Base-by-base conservation (phyloP, 2,113 vertebrate genomes). In the Drymodes brunneopygia region DNA sequence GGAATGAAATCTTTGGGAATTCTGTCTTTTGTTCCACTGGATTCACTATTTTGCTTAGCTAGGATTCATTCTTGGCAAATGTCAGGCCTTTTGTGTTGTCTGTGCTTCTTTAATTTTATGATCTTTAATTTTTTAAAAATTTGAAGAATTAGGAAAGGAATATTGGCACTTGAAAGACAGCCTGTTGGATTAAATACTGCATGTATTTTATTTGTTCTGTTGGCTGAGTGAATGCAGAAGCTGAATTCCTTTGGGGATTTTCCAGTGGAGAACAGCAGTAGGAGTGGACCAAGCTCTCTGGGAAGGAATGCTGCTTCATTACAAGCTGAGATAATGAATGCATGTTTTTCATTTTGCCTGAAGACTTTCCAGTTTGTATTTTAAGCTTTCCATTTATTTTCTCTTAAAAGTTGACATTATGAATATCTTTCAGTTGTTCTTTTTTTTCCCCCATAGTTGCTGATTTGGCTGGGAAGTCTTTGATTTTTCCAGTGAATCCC, bases 171-270 rank as follows among this genome's bases (percentile, higher is more conserved):
- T 73, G 74, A 69, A 88, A 80, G 33, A 16, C 17, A 60, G 8
- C 11, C 29, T 35, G 15, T 42, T 85, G 36, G n/a, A 16, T 75
- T 56, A 61, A 88, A 45, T 65, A 33, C 28, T 81, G 22, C 5
- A 5, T 75, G 29, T n/a, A 4, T 71, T 88, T 71, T 50, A 25
- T 66, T 86, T 17, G 22, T 58, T 81, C 51, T 81, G 0, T 81
- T 77, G 64, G 18, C 64, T 62, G 47, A 70, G 44, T 65, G 67
- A 77, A 70, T 69, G 64, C 50, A 86, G 15, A 27, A 38, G 20
- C 33, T 69, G 12, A 82, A 86, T 86, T 81, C 33, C 27, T 82
- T 71, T 62, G 7, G 75, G 56, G 60, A 35, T 70, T 93, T 92
- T 80, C 19, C 47, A 51, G n/a, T 54, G 31, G 35, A 56, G 54